Evolutionary conservation across 2,113 vertebrate genomes (phyloP).

Genomic region (Chionodraco myersi): DNA sequence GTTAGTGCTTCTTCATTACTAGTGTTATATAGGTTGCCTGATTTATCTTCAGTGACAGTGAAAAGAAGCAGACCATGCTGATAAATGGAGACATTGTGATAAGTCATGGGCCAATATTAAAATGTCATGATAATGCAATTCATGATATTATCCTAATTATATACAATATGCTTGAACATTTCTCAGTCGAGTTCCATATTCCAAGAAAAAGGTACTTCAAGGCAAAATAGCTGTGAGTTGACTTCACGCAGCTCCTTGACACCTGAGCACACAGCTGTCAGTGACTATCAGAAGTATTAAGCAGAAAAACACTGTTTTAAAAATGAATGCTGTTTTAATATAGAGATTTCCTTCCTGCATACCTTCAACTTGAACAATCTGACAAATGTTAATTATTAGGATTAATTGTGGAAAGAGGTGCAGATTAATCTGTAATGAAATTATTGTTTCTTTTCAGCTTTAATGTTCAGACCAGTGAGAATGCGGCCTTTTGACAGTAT

Average conservation of each 20-base stretch:
- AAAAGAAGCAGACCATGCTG: neutral
- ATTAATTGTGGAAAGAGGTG: no score
- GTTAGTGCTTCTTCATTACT: neutral
- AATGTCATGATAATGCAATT: neutral
- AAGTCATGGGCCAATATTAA: no score
- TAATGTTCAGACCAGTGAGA: neutral
- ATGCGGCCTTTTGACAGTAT: neutral
- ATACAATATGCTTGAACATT: neutral
- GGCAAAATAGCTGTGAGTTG: neutral
- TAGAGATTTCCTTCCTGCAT: no score
- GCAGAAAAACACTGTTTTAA: no score
- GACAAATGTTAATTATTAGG: no score
- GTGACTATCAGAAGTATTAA: neutral
- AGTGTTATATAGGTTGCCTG: neutral
- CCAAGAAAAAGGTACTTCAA: neutral
- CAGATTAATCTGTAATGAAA: no score
- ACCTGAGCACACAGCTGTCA: neutral
- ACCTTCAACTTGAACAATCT: no score
- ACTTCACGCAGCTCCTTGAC: neutral
- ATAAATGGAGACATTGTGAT: neutral
- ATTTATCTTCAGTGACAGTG: neutral
- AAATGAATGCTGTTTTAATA: no score
- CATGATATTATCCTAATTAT: no score
- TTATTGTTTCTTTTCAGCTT: no score
- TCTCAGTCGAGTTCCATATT: neutral